A percentile compares a stretch with the other conserved stretches of the same genome.
Evolutionary conservation across 2,797 vertebrate genomes (phyloP).

Genomic region (Hozukius guyotensis): DNA sequence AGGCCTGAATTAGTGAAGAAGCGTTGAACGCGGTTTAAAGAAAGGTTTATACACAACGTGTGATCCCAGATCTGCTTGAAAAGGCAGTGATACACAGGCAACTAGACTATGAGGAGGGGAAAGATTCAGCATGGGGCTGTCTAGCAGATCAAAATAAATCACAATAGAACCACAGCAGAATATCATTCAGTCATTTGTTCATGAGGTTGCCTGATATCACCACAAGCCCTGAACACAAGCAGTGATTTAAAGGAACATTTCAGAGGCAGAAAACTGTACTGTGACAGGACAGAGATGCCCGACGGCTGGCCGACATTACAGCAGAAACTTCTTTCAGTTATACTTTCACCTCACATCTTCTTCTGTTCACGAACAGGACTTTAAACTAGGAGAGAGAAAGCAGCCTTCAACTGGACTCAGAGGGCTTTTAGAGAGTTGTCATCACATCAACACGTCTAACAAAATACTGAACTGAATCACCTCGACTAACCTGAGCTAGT

Average conservation of each 20-base stretch:
- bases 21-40: not conserved
- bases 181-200: not conserved
- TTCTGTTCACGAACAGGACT: not conserved
- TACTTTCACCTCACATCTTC: not conserved
- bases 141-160: not conserved
- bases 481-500: not conserved
- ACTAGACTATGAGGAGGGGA: not conserved
- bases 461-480: not conserved
- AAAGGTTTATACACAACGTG: not conserved
- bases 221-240: not conserved
- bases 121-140: not conserved
- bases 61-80: slow-evolving; percentile 5
- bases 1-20: slow-evolving; percentile 9
- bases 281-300: not conserved
- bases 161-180: not conserved
- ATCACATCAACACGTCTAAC: not conserved
- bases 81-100: not conserved
- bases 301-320: not conserved
- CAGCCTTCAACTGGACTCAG: not conserved
- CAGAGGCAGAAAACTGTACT: not conserved
- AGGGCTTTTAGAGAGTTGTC: not conserved
- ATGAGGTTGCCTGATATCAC: not conserved
- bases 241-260: not conserved
- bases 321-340: not conserved
- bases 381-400: not conserved